These are phyloP conservation scores for Eristalis tenax DNA, from an alignment of 2,888 invertebrate genomes.

Conservation along the genomic window DNA sequence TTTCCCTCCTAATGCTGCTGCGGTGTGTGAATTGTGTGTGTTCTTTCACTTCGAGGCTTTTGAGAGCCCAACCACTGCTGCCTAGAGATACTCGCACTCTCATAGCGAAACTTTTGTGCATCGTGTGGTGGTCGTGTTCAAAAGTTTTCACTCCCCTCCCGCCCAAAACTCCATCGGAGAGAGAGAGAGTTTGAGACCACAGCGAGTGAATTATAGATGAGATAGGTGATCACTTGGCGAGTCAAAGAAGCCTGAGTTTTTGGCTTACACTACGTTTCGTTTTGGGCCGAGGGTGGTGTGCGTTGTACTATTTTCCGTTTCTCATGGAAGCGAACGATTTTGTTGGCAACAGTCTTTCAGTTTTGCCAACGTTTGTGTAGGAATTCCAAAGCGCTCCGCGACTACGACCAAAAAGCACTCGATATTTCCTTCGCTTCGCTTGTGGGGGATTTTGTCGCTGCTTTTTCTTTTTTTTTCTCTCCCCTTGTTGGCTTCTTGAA, in stretches of 20 bases:
- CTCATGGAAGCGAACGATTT: constrained; percentile 8
- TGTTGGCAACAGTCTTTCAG: constrained; percentile 36
- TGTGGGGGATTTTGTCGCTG: constrained; percentile 19
- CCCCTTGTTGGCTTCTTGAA: constrained; percentile 32
- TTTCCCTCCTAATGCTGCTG: background rate
- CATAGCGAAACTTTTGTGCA: constrained; percentile 59
- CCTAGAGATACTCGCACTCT: constrained; percentile 31
- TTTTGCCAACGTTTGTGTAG: constrained; percentile 41
- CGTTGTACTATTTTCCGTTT: constrained; percentile 48
- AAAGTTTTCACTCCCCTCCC: constrained; percentile 30
- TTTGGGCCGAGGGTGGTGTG: constrained; percentile 19
- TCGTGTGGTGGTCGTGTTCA: constrained; percentile 9
- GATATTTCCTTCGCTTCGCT: constrained; percentile 33
- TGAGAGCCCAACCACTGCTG: constrained; percentile 51
- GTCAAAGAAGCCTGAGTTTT: constrained; percentile 31
- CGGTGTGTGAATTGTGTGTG: constrained; percentile 45
- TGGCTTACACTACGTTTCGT: background rate
- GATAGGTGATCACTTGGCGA: constrained; percentile 66
- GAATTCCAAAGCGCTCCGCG: constrained; percentile 59
- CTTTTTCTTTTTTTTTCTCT: constrained; percentile 15
- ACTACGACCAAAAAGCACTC: constrained; percentile 54
- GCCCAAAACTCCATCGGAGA: background rate
- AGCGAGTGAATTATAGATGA: constrained; percentile 37
- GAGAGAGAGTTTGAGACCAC: constrained; percentile 39
- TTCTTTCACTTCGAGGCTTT: constrained; percentile 70